Evolutionary conservation across 2,113 vertebrate genomes (phyloP), one percentile per base, ranked within the genome.

Genomic region (Sorex fumeus): DNA sequence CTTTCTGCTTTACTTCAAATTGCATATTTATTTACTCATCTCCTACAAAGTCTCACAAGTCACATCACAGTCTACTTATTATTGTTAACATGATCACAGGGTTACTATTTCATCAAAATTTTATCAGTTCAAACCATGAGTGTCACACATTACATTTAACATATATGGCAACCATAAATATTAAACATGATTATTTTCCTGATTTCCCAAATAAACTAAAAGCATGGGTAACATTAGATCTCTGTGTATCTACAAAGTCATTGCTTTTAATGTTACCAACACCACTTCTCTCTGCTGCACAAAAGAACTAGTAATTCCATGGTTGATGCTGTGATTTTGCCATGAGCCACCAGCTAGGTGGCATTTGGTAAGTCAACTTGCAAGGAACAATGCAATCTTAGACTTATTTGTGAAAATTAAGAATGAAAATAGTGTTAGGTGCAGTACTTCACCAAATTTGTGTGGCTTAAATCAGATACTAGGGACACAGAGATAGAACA

Each of bases 401-500:
- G 23, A 9, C 74, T 75, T 62, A 13, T 43, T 70, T 57, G 60
- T 82, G 45, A 83, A 88, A 86, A 45, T 0, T 53, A 21, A 9
- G 34, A 10, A 71, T 88, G 50, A 74, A 76, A 81, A 78, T 40
- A 50, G 82, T 25, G 30, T 47, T 27, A 40, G 40, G 40, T 40
- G 40, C 40, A 40, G 4, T 60, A 8, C 36, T 50, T 88, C 62
- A 12, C 25, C 53, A 47, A 70, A 66, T 32, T 72, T n/a, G 40
- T 40, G 40, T 40, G 40, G 7, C 40, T 40, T 40, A 40, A 40
- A 40, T 40, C 3, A 7, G 40, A 40, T 7, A 67, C 21, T 45
- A 30, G 36, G n/a, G 40, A 57, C 76, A 74, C 67, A 94, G 79
- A 57, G 15, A 40, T 19, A 78, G 81, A n/a, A 88, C 72, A 71